phyloP scores from a whole-genome alignment of 2,113 vertebrate species.

The Eonycteris spelaea region DNA sequence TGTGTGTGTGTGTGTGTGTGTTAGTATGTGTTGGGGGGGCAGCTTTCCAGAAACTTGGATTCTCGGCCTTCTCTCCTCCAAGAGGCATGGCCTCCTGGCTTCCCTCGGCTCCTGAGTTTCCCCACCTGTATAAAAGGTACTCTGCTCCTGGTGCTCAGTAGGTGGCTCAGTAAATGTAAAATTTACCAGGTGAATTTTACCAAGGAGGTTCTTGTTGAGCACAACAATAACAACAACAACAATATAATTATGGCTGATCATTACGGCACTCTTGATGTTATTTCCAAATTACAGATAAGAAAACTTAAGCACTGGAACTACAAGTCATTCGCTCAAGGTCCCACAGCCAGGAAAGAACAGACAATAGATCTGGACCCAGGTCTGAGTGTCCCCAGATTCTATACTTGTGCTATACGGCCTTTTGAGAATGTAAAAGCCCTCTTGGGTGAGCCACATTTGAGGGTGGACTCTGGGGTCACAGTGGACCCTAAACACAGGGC shows the following conservation, averaged over 20 bases:
- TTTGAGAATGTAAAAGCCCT: background rate
- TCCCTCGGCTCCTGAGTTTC: constrained; percentile 21
- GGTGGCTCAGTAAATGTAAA: background rate
- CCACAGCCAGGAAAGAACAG: background rate
- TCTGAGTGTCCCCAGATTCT: background rate
- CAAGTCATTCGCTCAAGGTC: background rate
- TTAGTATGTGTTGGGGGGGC: no score
- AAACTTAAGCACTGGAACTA: background rate
- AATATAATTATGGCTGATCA: background rate
- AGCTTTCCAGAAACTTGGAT: background rate
- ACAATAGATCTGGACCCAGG: background rate
- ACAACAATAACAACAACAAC: background rate
- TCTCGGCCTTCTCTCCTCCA: background rate
- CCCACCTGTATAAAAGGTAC: background rate
- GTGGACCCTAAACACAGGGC: background rate
- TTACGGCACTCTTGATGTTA: background rate
- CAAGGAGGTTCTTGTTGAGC: fast-evolving
- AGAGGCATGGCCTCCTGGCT: background rate
- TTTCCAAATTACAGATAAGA: background rate
- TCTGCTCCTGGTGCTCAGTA: background rate
- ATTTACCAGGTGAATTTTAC: background rate
- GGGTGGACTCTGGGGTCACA: background rate
- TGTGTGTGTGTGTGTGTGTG: background rate
- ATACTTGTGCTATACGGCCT: background rate
- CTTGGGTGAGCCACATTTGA: background rate